Conservation (phyloP, 2,888 invertebrate species). For the Zonitis immaculata region DNA sequence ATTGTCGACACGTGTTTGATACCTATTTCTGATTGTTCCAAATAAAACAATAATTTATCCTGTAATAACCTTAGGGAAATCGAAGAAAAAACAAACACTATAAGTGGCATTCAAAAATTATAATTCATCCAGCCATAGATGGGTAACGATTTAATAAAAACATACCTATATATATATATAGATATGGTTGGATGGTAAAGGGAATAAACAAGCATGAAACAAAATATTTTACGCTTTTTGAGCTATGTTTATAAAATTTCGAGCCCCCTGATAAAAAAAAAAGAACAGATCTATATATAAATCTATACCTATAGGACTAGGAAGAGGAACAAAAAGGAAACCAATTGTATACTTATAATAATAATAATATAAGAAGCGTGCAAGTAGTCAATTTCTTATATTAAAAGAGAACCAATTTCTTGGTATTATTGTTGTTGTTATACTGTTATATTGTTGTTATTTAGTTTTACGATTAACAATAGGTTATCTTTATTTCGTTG, state of each 20-base stretch:
- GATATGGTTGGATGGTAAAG: neutral
- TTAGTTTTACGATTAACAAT: neutral
- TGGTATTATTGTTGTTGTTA: neutral
- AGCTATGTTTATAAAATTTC: constrained; percentile 20
- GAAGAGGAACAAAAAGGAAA: neutral
- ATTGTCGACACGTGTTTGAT: neutral
- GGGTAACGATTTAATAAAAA: too few relatives aligned
- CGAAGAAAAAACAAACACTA: too few relatives aligned
- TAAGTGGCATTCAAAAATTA: too few relatives aligned
- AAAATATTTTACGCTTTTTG: constrained; percentile 33
- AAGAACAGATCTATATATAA: too few relatives aligned
- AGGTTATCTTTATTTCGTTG: neutral
- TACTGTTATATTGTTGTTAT: neutral
- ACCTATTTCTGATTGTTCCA: neutral
- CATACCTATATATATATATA: too few relatives aligned
- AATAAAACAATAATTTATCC: too few relatives aligned
- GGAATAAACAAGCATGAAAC: constrained; percentile 32
- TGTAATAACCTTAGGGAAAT: too few relatives aligned
- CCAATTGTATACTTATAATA: too few relatives aligned
- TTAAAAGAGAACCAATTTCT: neutral
- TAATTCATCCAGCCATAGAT: too few relatives aligned
- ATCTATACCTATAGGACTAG: too few relatives aligned
- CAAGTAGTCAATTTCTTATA: neutral
- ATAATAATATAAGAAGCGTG: neutral
- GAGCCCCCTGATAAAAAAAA: constrained; percentile 5